Base-by-base conservation (phyloP, 1,140 invertebrate species). In the Metopolophium dirhodum region DNA sequence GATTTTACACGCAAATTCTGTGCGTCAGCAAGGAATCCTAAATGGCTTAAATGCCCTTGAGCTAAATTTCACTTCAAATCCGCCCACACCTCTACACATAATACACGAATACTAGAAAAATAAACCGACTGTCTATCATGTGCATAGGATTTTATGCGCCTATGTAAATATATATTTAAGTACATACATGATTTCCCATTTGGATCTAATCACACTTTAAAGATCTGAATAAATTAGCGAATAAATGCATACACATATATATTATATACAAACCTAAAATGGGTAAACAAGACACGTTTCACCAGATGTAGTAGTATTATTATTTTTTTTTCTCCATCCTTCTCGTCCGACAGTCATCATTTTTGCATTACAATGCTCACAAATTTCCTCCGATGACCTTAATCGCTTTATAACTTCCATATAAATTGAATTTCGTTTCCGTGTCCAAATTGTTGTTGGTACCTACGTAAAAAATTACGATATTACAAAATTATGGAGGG, bases 221-320 rank as follows among this genome's bases (percentile, higher is more conserved):
- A 47, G 30, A 87, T 87, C 86, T 87, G 86, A 87, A 49, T 87
- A 87, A 47, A 87, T 87, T 87, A 87, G 47, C 47, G 45, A 87
- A 87, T 87, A 87, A 49, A 87, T 3, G 47, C 22, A 83, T 14
- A 77, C 22, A 68, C 7, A 3, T 11, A 35, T 35, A 82, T 68
- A 68, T n/a, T 26, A 20, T 83, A 83, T 37, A 37, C 0, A 30
- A 18, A n/a, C 22, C 83, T 41, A 8, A 85, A 85, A 47, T 87
- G 45, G 30, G 30, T 87, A 87, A 87, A 87, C 45, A 87, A 87
- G 49, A 49, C n/a, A 94, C 94, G 51, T 87, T 87, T 87, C 86
- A 87, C 86, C 30, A 47, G 45, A 49, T 49, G 2, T n/a, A 47
- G 86, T 87, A n/a, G n/a, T 87, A 49, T 86, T 45, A 26, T 87